These are phyloP conservation scores for Sus cebifrons DNA, from an alignment of 2,797 vertebrate genomes.

Conservation along the genomic window DNA sequence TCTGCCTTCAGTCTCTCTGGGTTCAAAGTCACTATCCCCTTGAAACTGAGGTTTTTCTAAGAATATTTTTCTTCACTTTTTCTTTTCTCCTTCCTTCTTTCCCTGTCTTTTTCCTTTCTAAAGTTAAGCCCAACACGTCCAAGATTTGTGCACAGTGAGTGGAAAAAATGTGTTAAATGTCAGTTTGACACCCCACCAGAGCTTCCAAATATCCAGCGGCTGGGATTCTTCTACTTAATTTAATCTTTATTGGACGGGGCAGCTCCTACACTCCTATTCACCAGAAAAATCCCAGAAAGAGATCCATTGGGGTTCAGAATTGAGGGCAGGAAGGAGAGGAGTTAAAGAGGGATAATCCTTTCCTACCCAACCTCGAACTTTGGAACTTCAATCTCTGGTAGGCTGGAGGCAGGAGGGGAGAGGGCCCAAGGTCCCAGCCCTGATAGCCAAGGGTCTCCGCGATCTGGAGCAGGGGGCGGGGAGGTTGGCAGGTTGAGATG, in stretches of 20 bases:
- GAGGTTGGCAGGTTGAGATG: constrained; percentile 83
- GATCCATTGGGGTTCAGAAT: constrained; percentile 73
- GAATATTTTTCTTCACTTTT: constrained; percentile 18
- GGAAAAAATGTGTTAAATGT: constrained; percentile 90
- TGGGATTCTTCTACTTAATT: constrained; percentile 90
- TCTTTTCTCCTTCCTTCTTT: not conserved
- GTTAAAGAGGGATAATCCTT: constrained; percentile 68
- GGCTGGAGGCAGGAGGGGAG: not conserved
- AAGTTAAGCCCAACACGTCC: constrained; percentile 71
- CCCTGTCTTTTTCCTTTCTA: constrained; percentile 36
- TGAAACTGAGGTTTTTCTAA: constrained; percentile 9
- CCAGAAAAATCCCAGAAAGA: constrained; percentile 80
- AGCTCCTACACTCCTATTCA: constrained; percentile 82
- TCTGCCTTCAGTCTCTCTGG: constrained; percentile 25
- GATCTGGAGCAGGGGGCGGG: constrained; percentile 71
- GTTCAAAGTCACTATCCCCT: not conserved
- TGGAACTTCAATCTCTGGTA: not conserved
- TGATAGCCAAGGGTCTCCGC: constrained; percentile 73
- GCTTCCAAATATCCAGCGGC: constrained; percentile 85
- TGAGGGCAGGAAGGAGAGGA: not conserved
- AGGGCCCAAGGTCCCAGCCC: constrained; percentile 53
- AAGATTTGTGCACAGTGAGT: constrained; percentile 86
- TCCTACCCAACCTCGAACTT: constrained; percentile 70
- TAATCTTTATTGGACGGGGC: constrained; percentile 87
- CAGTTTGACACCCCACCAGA: constrained; percentile 87